phyloP scores from a whole-genome alignment of 2,888 invertebrate genomes.

The Chrysotoxum bicinctum region DNA sequence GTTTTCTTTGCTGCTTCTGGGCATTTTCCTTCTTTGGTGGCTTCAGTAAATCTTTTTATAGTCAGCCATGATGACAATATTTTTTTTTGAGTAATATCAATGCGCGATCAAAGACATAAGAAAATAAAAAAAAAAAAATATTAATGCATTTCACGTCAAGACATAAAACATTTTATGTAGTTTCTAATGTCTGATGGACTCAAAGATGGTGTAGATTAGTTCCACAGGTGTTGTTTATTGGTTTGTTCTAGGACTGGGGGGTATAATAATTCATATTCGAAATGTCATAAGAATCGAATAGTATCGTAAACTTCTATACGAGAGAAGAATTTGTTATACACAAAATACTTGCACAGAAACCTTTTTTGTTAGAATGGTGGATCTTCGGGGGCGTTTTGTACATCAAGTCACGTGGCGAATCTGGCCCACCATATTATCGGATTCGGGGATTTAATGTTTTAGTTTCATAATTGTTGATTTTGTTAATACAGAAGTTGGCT shows the following conservation, averaged over 20 bases:
- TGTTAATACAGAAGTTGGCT: too few species aligned
- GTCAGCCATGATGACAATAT: slow-evolving; percentile 50
- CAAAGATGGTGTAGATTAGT: slow-evolving; percentile 34
- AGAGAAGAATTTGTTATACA: slow-evolving; percentile 37
- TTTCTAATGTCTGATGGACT: slow-evolving; percentile 32
- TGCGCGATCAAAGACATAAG: slow-evolving; percentile 4
- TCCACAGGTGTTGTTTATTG: slow-evolving; percentile 61
- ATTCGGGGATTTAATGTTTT: background rate
- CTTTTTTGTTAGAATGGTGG: background rate
- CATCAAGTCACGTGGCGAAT: background rate
- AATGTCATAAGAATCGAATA: slow-evolving; percentile 66
- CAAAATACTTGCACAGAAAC: background rate
- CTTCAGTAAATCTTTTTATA: slow-evolving; percentile 65
- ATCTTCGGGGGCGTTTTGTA: background rate
- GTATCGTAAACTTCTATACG: slow-evolving; percentile 57
- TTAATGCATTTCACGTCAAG: slow-evolving; percentile 28
- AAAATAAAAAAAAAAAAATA: background rate
- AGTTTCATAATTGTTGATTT: background rate
- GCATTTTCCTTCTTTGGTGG: slow-evolving; percentile 65
- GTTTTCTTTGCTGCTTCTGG: slow-evolving; percentile 44
- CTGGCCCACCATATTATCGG: background rate
- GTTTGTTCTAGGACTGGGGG: slow-evolving; percentile 45
- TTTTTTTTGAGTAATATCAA: slow-evolving; percentile 52
- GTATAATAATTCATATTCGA: slow-evolving; percentile 64
- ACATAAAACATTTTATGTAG: slow-evolving; percentile 21